phyloP scores from a whole-genome alignment of 2,888 invertebrate genomes.

The Platycnemis pennipes region DNA sequence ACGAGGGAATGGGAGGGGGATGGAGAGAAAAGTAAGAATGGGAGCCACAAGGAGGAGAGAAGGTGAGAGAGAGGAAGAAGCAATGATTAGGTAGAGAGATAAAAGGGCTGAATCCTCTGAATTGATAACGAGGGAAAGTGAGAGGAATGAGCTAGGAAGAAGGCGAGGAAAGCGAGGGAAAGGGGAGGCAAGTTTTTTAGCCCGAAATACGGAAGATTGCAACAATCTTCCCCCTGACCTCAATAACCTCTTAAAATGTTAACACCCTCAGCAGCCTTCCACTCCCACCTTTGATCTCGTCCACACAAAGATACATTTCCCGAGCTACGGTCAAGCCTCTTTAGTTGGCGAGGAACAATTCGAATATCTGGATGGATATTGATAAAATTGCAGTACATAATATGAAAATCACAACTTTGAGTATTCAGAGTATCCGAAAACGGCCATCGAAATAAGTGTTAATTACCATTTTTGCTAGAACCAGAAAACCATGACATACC shows the following conservation, averaged over 20 bases:
- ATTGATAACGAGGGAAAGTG: conserved; percentile 30
- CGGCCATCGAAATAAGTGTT: too few relatives aligned
- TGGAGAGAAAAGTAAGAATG: background rate
- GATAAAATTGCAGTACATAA: too few relatives aligned
- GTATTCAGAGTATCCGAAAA: too few relatives aligned
- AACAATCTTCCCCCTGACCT: background rate
- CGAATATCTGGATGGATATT: too few relatives aligned
- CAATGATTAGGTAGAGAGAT: background rate
- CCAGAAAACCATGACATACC: too few relatives aligned
- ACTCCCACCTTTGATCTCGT: background rate
- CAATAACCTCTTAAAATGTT: background rate
- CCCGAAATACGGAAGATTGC: background rate
- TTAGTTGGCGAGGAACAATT: too few relatives aligned
- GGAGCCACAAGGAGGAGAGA: background rate
- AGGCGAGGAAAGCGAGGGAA: background rate
- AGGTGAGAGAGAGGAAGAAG: background rate
- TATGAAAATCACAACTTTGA: too few relatives aligned
- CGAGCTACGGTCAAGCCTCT: too few relatives aligned
- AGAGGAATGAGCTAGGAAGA: background rate
- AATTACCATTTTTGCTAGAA: too few relatives aligned
- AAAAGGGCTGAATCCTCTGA: background rate
- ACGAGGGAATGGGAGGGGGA: too few relatives aligned
- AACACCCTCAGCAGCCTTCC: background rate
- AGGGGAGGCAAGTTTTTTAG: conserved; percentile 6
- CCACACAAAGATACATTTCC: too few relatives aligned